Base-by-base conservation (phyloP, 2,113 vertebrate species). In the Climacteris rufus region DNA sequence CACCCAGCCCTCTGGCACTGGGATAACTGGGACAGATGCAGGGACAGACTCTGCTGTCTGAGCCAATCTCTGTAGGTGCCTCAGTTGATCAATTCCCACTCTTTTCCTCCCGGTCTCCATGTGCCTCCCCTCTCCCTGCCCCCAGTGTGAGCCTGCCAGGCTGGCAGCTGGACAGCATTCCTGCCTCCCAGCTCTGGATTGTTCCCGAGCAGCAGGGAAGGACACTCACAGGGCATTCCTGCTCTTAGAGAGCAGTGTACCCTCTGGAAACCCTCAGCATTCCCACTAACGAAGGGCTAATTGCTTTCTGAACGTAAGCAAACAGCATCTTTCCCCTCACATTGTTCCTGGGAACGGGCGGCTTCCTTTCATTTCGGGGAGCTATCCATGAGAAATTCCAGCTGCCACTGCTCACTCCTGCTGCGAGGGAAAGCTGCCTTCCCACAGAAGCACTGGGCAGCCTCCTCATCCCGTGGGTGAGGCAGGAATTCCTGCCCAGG, bases 141-240 rank as follows among this genome's bases (percentile, higher is more conserved):
- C 71, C 74, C 69, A 2, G 57, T 0, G 22, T 44, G 33, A 44
- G 27, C 35, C 47, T 1, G n/a, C 72, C 86, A 59, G 75, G 75
- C 88, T 85, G 59, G 59, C 88, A 72, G 93, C 91, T 64, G 95
- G 80, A n/a, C 64, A 33, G 47, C 64, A 59, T 66, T 44, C 39
- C 70, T n/a, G 76, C 76, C 80, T 91, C 63, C 4, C 35, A 28
- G 74, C 65, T 14, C 19, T 10, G 24, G 91, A 75, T 69, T 91
- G 91, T 87, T 92, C 81, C 87, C 0, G 9, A 85, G 87, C 91
- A 95, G 95, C 93, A 60, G 93, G 94, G 96, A 79, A 70, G 86
- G 9, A 57, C 79, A 12, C 69, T 89, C 24, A 24, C 68, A 54
- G 91, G 87, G 72, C 90, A 56, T 89, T 94, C 91, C 91, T 35